Conservation (phyloP, 64 coral and sea anemone genomes). For the Astreopora myriophthalma region DNA sequence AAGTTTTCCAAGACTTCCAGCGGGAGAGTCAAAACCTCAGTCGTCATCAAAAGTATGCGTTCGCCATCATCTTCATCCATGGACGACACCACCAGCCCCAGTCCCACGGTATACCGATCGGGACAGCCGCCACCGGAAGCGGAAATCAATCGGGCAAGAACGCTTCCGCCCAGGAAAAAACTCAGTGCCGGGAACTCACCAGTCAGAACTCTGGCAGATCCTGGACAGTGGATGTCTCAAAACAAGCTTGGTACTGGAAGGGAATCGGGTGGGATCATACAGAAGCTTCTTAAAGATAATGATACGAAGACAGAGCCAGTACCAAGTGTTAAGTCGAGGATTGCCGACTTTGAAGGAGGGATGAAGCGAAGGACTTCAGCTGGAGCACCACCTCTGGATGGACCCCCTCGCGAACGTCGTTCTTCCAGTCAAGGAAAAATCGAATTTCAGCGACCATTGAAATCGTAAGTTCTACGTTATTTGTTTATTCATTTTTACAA, state of each 20-base stretch:
- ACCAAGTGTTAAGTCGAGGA: slow-evolving; percentile 70
- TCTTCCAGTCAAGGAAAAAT: slow-evolving; percentile 34
- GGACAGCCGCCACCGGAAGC: background rate
- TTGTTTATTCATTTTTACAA: no score
- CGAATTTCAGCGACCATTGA: background rate
- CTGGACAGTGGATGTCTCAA: background rate
- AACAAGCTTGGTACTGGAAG: background rate
- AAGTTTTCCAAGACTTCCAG: slow-evolving; percentile 4
- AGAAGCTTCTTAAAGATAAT: slow-evolving; percentile 62
- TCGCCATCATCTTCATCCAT: slow-evolving; percentile 8
- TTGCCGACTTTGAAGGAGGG: slow-evolving; percentile 72
- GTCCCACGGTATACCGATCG: slow-evolving; percentile 6
- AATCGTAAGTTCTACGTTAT: slow-evolving; percentile 4
- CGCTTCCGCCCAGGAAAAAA: background rate
- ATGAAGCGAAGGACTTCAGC: background rate
- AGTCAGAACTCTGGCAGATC: background rate
- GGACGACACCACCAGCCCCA: background rate
- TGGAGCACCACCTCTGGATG: background rate
- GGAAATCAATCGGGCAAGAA: background rate
- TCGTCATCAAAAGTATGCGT: slow-evolving; percentile 16
- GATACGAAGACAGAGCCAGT: slow-evolving; percentile 13
- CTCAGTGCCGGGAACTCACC: background rate
- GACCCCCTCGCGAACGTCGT: background rate
- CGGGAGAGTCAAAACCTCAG: background rate
- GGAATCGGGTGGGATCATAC: slow-evolving; percentile 42